These are phyloP conservation scores for Centruroides vittatus DNA, from an alignment of 1,140 invertebrate species.

Conservation along the genomic window DNA sequence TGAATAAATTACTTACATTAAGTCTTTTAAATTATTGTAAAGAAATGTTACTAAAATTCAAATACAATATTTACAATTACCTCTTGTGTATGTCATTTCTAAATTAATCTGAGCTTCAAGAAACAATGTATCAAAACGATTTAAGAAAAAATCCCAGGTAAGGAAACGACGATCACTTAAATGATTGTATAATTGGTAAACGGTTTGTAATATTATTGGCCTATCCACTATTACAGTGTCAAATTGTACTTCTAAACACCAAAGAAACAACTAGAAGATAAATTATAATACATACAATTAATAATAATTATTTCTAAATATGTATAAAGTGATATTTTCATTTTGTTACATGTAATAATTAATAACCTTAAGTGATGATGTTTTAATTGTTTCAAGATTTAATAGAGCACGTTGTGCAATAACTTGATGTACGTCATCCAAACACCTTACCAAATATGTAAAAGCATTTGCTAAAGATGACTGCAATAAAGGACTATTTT, in stretches of 20 bases:
- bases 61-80: slow-evolving; percentile 30
- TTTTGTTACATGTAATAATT: too few species aligned
- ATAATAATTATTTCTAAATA: too few species aligned
- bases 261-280: slow-evolving; percentile 38
- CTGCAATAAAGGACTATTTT: slow-evolving; percentile 67
- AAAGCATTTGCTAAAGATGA: slow-evolving; percentile 92
- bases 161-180: slow-evolving; percentile 79
- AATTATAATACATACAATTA: not conserved
- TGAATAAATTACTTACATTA: too few species aligned
- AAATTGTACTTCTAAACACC: slow-evolving; percentile 82
- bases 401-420: slow-evolving; percentile 86
- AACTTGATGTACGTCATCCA: slow-evolving; percentile 89
- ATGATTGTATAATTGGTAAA: slow-evolving; percentile 88
- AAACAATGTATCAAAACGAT: slow-evolving; percentile 89
- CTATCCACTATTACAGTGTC: slow-evolving; percentile 89
- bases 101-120: slow-evolving; percentile 85
- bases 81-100: slow-evolving; percentile 46
- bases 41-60: too few species aligned
- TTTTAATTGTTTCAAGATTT: slow-evolving; percentile 86
- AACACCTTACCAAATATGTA: slow-evolving; percentile 86
- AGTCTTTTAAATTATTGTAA: too few species aligned
- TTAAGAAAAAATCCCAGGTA: slow-evolving; percentile 96
- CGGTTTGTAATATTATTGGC: slow-evolving; percentile 89
- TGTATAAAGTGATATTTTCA: too few species aligned
- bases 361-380: slow-evolving; percentile 37